A percentile compares a stretch with the other conserved stretches of the same genome.
Conservation (phyloP, 2,797 vertebrate genomes). For the Pseudochirops cupreus region DNA sequence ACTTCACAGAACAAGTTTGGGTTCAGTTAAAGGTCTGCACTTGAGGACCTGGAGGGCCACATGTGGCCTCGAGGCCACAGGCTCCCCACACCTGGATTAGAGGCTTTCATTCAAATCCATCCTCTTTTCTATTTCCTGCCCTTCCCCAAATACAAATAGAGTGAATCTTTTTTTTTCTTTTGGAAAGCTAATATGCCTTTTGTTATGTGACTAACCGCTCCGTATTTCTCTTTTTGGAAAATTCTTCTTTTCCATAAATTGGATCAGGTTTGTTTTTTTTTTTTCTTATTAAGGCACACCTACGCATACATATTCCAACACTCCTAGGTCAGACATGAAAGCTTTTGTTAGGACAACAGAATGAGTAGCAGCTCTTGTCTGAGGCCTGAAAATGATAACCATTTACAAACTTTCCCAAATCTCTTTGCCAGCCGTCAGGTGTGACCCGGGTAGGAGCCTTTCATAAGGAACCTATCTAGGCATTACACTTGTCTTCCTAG, state of each 20-base stretch:
- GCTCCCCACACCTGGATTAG: not conserved
- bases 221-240: not conserved
- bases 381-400: not conserved
- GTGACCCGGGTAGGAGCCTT: not conserved
- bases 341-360: not conserved
- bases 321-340: not conserved
- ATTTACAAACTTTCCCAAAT: not conserved
- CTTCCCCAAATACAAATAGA: not conserved
- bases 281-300: not conserved
- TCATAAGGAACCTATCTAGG: not conserved
- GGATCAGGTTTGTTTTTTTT: not conserved
- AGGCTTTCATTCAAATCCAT: not conserved
- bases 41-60: too few species aligned
- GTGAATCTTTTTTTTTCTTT: not conserved
- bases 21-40: too few species aligned
- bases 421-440: not conserved
- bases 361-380: not conserved
- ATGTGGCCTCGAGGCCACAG: too few species aligned
- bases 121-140: not conserved
- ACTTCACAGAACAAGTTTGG: too few species aligned
- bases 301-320: not conserved
- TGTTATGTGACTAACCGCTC: not conserved
- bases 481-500: not conserved
- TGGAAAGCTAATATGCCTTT: conserved; percentile 1
- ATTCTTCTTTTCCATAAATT: not conserved